Percentiles rank a stretch among this genome's conserved stretches.
phyloP scores from a whole-genome alignment of 2,113 vertebrate genomes.

The Lathamus discolor region DNA sequence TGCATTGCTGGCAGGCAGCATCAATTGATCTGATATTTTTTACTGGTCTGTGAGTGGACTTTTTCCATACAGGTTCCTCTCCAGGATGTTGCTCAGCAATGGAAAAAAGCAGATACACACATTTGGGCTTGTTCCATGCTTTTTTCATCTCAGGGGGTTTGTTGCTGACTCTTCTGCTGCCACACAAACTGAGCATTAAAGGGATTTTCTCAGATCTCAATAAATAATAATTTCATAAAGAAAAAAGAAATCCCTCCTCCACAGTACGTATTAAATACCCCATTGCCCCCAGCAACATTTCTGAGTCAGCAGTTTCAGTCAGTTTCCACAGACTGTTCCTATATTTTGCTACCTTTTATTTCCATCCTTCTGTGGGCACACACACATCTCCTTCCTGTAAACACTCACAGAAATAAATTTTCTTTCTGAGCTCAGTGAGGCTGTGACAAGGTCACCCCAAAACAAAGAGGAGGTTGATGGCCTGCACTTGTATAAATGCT shows the following conservation, averaged over 20 bases:
- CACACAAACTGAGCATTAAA: background rate
- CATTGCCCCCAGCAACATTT: background rate
- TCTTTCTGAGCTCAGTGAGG: background rate
- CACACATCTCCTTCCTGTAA: background rate
- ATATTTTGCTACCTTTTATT: background rate
- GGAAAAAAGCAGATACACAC: background rate
- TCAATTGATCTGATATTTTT: background rate
- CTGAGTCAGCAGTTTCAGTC: background rate
- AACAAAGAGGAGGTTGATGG: background rate
- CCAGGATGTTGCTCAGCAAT: accelerated
- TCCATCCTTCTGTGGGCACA: background rate
- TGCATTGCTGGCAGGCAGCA: background rate
- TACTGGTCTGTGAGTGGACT: background rate
- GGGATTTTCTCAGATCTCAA: background rate
- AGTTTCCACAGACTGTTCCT: background rate
- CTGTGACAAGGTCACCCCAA: background rate
- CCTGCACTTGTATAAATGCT: background rate
- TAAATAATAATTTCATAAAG: background rate
- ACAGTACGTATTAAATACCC: background rate
- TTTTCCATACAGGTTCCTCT: background rate
- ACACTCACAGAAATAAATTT: background rate
- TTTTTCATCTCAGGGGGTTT: background rate
- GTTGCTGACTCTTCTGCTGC: background rate
- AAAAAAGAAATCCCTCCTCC: background rate
- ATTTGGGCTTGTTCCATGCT: accelerated